phyloP scores from a whole-genome alignment of 30 jellyfish, hydroid and myxozoan species.

The Sanderia malayensis region DNA sequence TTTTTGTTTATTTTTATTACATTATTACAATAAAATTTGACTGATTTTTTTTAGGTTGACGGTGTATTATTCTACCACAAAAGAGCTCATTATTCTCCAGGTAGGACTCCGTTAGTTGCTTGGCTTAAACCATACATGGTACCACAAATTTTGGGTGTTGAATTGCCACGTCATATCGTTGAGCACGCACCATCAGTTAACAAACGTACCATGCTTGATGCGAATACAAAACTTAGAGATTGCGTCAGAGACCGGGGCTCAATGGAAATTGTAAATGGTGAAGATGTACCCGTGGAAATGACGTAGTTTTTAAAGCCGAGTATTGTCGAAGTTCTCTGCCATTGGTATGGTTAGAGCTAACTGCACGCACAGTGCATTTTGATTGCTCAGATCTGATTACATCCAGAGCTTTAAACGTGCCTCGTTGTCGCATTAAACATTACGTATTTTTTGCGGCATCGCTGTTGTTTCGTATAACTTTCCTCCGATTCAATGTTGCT shows the following conservation, averaged over 20 bases:
- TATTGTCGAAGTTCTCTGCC: too few relatives aligned
- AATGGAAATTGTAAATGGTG: conserved; percentile 11
- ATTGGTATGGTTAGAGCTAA: too few relatives aligned
- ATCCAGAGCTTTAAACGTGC: too few relatives aligned
- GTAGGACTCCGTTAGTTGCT: conserved; percentile 93
- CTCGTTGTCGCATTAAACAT: too few relatives aligned
- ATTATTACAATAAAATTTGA: too few relatives aligned
- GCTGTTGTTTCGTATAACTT: too few relatives aligned
- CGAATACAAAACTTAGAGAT: conserved; percentile 29
- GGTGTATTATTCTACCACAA: conserved; percentile 93
- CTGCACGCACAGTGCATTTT: too few relatives aligned
- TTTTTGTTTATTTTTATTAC: too few relatives aligned
- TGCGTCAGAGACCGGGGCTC: conserved; percentile 11
- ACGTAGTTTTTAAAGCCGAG: too few relatives aligned
- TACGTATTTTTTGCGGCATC: too few relatives aligned
- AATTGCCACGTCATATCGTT: conserved; percentile 43
- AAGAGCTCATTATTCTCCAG: conserved; percentile 79
- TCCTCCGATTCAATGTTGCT: too few relatives aligned
- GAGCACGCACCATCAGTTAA: conserved; percentile 55
- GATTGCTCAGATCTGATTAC: too few relatives aligned
- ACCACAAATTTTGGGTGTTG: conserved; percentile 64
- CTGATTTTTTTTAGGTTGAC: conserved; percentile 77
- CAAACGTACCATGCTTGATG: conserved; percentile 49
- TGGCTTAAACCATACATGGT: conserved; percentile 94
- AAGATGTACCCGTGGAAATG: not conserved